Percentiles rank a stretch among this genome's conserved stretches.
phyloP scores from a whole-genome alignment of 1,140 invertebrate species.

The Apis florea region DNA sequence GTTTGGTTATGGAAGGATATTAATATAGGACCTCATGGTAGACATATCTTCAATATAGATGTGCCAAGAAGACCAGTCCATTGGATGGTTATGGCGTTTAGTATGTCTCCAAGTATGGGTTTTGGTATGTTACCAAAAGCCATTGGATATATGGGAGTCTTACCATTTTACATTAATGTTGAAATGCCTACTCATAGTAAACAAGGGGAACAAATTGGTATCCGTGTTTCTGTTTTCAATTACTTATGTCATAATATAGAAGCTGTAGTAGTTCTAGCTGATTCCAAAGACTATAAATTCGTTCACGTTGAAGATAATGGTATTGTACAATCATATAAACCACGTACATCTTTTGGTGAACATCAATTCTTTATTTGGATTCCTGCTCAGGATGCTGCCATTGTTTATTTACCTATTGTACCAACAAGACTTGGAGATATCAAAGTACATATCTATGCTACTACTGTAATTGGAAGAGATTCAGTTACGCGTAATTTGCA shows the following conservation, averaged over 20 bases:
- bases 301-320: conserved; percentile 96
- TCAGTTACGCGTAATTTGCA: conserved; percentile 86
- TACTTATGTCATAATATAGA: conserved; percentile 92
- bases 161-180: conserved; percentile 97
- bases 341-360: conserved; percentile 93
- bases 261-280: conserved; percentile 91
- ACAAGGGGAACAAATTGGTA: conserved; percentile 96
- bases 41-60: conserved; percentile 91
- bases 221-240: conserved; percentile 96
- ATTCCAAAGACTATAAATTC: conserved; percentile 95
- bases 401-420: conserved; percentile 95
- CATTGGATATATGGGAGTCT: conserved; percentile 90
- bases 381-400: conserved; percentile 86
- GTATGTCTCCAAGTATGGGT: conserved; percentile 91
- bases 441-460: conserved; percentile 90
- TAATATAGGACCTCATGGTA: conserved; percentile 94
- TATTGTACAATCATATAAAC: conserved; percentile 91
- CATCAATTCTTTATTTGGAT: conserved; percentile 97
- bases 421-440: conserved; percentile 90
- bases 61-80: conserved; percentile 93
- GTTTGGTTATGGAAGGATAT: conserved; percentile 97
- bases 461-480: conserved; percentile 92
- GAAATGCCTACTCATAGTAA: conserved; percentile 92
- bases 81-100: conserved; percentile 96
- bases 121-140: conserved; percentile 92